phyloP scores from a whole-genome alignment of 1,140 invertebrate species.

The Scaptomyza hsui region DNA sequence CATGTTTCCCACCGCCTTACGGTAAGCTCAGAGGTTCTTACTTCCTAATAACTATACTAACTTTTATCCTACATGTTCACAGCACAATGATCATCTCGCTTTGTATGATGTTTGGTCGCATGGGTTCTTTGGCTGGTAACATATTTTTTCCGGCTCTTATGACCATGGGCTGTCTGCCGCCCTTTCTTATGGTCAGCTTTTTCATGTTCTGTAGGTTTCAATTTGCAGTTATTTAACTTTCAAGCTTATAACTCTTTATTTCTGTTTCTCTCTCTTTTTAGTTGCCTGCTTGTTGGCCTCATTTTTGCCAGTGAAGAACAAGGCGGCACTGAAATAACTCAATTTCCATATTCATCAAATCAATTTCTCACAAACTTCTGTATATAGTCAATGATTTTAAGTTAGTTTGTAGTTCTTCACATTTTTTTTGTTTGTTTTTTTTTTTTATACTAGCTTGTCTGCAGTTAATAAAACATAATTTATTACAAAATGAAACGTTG shows the following conservation, averaged over 20 bases:
- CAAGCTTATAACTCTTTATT: conserved; percentile 6
- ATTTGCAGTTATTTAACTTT: too few species aligned
- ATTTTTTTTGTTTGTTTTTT: conserved; percentile 8
- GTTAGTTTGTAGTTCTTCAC: neutral
- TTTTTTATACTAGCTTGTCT: conserved; percentile 7
- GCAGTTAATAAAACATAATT: conserved; percentile 70
- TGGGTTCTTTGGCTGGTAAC: conserved; percentile 71
- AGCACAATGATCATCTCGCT: conserved; percentile 78
- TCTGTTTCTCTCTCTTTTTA: conserved; percentile 23
- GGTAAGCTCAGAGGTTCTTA: conserved; percentile 44
- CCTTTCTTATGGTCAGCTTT: conserved; percentile 73
- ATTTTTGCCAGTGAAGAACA: conserved; percentile 74
- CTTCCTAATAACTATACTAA: neutral
- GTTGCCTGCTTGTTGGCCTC: conserved; percentile 64
- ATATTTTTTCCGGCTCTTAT: conserved; percentile 76
- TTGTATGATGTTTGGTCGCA: conserved; percentile 77
- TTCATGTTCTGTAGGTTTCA: conserved; percentile 73
- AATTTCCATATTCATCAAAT: conserved; percentile 27
- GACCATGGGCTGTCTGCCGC: conserved; percentile 70
- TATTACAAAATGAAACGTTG: conserved; percentile 63
- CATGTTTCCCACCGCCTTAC: conserved; percentile 75
- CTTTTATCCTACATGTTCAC: too few species aligned
- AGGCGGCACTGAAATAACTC: conserved; percentile 64
- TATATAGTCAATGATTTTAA: conserved; percentile 29
- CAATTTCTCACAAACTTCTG: conserved; percentile 9